Base-by-base conservation (phyloP, 2,888 invertebrate species). In the Lithosia quadra region DNA sequence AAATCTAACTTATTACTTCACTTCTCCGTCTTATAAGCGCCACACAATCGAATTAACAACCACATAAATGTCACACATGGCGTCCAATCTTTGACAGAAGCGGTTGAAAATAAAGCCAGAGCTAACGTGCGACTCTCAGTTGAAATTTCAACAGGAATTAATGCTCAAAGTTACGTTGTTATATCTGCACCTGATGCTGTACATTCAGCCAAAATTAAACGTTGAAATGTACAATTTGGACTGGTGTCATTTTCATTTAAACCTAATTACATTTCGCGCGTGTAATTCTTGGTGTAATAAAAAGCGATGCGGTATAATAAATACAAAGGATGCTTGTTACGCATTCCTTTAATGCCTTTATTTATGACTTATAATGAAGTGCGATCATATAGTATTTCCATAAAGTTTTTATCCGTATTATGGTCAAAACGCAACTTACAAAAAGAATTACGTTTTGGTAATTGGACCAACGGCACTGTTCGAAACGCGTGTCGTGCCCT, bases 11-110 rank as follows among this genome's bases (percentile, higher is more conserved):
- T 80, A 76, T 78, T 77, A 76, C 71, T 72, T 64, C 58, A 70
- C 64, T 71, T 71, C 72, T 67, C 55, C 65, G 74, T 72, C 78
- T 77, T 77, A 80, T 81, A 83, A 78, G 73, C 76, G 65, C 34
- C 64, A 72, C 73, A 69, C 72, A 82, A 84, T 84, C 75, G 69
- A 80, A 81, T 84, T 84, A 84, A 69, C 72, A 72, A 63, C 68
- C 73, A 74, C 74, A 77, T 77, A 68, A 74, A 66, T 65, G 70
- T 63, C 78, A 69, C 71, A 78, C 69, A 66, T 72, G 67, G 56
- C 62, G 69, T 68, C 66, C 70, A 74, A 80, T 79, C 73, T 74
- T 68, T 68, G 77, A 67, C 67, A 69, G 22, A 59, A 64, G 60
- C 24, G 65, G 63, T 33, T 58, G n/a, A 68, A 67, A 39, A 21